Base-by-base conservation (phyloP, 2,888 invertebrate genomes). In the Polymixis flavicincta region DNA sequence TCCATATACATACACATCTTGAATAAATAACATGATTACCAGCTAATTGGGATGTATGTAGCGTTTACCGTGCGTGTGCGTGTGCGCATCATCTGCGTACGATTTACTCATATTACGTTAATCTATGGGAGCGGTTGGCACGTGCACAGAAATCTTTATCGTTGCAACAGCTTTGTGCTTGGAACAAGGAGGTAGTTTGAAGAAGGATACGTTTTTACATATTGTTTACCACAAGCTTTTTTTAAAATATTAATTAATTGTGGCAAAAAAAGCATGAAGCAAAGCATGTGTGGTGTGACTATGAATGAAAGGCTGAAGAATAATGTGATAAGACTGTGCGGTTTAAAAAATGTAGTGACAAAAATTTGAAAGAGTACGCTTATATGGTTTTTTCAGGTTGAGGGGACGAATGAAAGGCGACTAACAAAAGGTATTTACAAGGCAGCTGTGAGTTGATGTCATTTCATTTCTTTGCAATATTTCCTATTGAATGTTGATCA, bases 121-220 rank as follows among this genome's bases (percentile, higher is more conserved):
- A 85, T 83, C 67, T 86, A 87, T 81, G 78, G 77, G 76, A 79
- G 65, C 70, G 42, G 25, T 42, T 42, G 72, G 78, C 78, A 84
- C 84, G 87, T 87, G 87, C 57, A 66, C 28, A 69, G 84, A 78
- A 84, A 67, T 64, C 65, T 73, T 82, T 61, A 79, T 80, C 60
- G 45, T 74, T 74, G 66, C 65, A 74, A 76, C 70, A 74, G 37
- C 65, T 83, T 80, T 73, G 22, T 52, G 32, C 19, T 67, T 63
- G 25, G 7, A 13, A 54, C 82, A 60, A 65, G 57, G 63, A 81
- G 19, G n/a, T 69, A 50, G 2, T 22, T 60, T 64, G 9, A 45
- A 19, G 55, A 55, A n/a, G 17, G n/a, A 54, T 32, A 54, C n/a
- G 54, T 1, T 50, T 28, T 32, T 3, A 22, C 5, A 28, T 2